Evolutionary conservation across 2,113 vertebrate genomes (phyloP).

Genomic region (Galbula dea): DNA sequence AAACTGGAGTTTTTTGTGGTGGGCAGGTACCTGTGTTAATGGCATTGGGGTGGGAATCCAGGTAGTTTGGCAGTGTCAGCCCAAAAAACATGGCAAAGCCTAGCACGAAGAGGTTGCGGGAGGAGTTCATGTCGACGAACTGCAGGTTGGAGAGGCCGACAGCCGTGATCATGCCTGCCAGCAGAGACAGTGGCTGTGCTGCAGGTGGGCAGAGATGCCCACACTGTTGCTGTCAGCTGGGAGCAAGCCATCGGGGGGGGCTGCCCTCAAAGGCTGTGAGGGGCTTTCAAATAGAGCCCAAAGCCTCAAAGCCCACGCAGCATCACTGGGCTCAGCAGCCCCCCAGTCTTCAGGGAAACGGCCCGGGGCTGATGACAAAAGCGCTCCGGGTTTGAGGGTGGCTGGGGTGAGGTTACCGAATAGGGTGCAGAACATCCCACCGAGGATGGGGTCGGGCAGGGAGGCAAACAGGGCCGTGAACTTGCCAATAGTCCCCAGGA

Average conservation of each 20-base stretch:
- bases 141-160: conserved; percentile 96
- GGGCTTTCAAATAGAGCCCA: background rate
- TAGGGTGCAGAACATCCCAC: conserved; percentile 96
- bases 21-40: conserved; percentile 83
- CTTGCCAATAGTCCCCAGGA: conserved; percentile 90
- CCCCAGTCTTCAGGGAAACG: rapidly evolving
- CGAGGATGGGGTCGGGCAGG: conserved; percentile 90
- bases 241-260: too few relatives aligned
- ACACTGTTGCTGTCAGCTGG: background rate
- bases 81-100: conserved; percentile 96
- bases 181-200: background rate
- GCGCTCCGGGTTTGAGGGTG: rapidly evolving
- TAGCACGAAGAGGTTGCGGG: conserved; percentile 93
- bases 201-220: background rate
- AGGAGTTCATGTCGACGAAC: conserved; percentile 95
- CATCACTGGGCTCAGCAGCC: rapidly evolving
- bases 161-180: conserved; percentile 94
- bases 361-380: background rate
- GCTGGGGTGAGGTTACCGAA: conserved; percentile 78
- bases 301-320: rapidly evolving
- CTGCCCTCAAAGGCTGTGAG: background rate
- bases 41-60: conserved; percentile 82
- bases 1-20: rapidly evolving
- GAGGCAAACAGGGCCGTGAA: conserved; percentile 95
- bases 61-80: conserved; percentile 86